Conservation (phyloP, 2,888 invertebrate species). For the Brenthis hecate region DNA sequence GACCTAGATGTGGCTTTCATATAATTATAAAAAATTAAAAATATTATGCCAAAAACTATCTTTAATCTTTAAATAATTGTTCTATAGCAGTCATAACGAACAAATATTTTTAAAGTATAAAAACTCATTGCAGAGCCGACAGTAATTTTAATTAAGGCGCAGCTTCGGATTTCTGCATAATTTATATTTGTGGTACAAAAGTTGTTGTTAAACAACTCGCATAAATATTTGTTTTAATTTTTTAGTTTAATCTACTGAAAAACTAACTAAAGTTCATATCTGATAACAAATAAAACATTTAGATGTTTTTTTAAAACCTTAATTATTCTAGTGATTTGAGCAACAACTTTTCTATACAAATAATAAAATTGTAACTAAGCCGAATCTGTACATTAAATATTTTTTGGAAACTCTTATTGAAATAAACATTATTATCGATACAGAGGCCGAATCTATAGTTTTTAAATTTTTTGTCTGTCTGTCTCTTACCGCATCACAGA, state of each 20-base stretch:
- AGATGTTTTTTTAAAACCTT: background rate
- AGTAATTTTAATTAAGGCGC: conserved; percentile 16
- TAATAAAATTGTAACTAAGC: too few relatives aligned
- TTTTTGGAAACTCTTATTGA: too few relatives aligned
- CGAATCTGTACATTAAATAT: too few relatives aligned
- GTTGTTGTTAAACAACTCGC: conserved; percentile 6
- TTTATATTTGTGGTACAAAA: conserved; percentile 15
- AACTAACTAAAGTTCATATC: background rate
- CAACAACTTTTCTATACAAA: too few relatives aligned
- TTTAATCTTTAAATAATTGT: conserved; percentile 7
- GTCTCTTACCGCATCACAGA: too few relatives aligned
- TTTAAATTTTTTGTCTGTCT: too few relatives aligned
- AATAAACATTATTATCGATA: too few relatives aligned
- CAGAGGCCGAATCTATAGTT: too few relatives aligned
- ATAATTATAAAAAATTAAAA: background rate
- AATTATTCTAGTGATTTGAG: too few relatives aligned
- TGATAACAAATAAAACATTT: too few relatives aligned
- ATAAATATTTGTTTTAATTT: conserved; percentile 12
- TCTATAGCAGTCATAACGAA: background rate
- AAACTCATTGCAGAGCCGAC: conserved; percentile 13
- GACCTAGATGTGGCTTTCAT: background rate
- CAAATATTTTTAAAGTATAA: conserved; percentile 8
- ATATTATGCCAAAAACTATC: conserved; percentile 8
- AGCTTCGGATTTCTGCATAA: conserved; percentile 16
- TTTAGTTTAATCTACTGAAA: conserved; percentile 9